Evolutionary conservation across 2,888 invertebrate species (phyloP).

Genomic region (Hartigia nigra): DNA sequence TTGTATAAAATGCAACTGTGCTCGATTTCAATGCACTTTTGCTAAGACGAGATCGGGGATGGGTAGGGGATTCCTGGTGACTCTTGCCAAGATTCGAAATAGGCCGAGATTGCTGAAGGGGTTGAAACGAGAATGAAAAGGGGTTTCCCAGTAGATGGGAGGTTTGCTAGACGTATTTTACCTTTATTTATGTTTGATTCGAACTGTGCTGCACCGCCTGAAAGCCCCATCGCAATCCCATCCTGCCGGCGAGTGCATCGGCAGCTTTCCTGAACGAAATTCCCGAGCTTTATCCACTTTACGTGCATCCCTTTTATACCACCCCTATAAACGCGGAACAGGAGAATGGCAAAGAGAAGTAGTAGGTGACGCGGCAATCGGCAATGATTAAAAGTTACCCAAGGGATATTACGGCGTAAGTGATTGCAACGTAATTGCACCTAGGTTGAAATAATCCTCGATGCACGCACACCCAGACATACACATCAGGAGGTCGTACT

Average conservation of each 20-base stretch:
- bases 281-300: neutral
- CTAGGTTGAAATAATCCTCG: neutral
- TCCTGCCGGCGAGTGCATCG: neutral
- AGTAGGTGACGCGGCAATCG: neutral
- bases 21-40: neutral
- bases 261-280: neutral
- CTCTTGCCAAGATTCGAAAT: neutral
- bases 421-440: neutral
- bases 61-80: neutral
- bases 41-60: neutral
- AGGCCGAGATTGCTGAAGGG: neutral
- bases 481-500: too few species aligned
- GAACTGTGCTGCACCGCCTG: neutral
- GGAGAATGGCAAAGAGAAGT: neutral
- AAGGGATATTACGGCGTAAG: neutral
- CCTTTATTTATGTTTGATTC: slow-evolving; percentile 24
- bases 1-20: neutral
- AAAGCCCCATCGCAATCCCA: neutral
- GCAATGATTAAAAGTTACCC: neutral
- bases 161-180: slow-evolving; percentile 21
- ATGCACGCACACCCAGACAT: too few species aligned
- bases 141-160: slow-evolving; percentile 8
- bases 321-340: neutral
- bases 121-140: neutral
- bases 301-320: neutral